Percentiles rank a stretch among this genome's conserved stretches.
Evolutionary conservation across 2,797 vertebrate genomes (phyloP).

Genomic region (Aulostomus chinensis): DNA sequence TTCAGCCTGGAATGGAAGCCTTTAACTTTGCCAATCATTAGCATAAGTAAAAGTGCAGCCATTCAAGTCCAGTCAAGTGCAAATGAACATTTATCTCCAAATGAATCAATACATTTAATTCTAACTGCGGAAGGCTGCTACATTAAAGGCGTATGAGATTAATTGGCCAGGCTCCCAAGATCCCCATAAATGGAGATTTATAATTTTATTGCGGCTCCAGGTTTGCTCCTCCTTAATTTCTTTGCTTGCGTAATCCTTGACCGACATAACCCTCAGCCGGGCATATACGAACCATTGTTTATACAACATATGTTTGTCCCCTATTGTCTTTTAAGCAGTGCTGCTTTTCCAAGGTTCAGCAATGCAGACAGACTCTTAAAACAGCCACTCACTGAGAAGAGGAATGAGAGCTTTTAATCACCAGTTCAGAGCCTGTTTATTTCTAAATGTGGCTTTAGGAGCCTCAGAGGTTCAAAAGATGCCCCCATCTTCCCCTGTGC

Average conservation of each 20-base stretch:
- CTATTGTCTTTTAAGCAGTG: slow-evolving; percentile 5
- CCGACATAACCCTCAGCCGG: too few relatives aligned
- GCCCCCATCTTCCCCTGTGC: background rate
- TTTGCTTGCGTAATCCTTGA: background rate
- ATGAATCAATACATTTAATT: slow-evolving; percentile 47
- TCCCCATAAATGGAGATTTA: slow-evolving; percentile 16
- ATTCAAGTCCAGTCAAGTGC: slow-evolving; percentile 42
- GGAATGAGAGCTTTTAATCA: slow-evolving; percentile 23
- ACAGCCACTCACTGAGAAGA: slow-evolving; percentile 2
- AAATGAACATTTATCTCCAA: slow-evolving; percentile 45
- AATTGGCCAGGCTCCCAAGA: slow-evolving; percentile 20
- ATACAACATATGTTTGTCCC: background rate
- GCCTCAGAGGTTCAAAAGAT: slow-evolving; percentile 2
- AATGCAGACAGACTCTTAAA: slow-evolving; percentile 20
- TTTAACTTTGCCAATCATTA: slow-evolving; percentile 36
- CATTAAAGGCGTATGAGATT: slow-evolving; percentile 30
- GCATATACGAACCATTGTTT: background rate
- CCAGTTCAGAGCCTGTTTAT: background rate
- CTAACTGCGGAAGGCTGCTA: slow-evolving; percentile 13
- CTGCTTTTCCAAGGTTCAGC: background rate
- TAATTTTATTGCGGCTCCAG: slow-evolving; percentile 10
- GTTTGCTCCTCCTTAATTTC: slow-evolving; percentile 7
- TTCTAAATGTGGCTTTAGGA: too few relatives aligned
- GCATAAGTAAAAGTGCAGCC: slow-evolving; percentile 37
- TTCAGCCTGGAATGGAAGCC: slow-evolving; percentile 13